Percentiles rank a stretch among this genome's conserved stretches.
These are phyloP conservation scores for Plagodis pulveraria DNA, from an alignment of 2,888 invertebrate genomes.

Conservation along the genomic window DNA sequence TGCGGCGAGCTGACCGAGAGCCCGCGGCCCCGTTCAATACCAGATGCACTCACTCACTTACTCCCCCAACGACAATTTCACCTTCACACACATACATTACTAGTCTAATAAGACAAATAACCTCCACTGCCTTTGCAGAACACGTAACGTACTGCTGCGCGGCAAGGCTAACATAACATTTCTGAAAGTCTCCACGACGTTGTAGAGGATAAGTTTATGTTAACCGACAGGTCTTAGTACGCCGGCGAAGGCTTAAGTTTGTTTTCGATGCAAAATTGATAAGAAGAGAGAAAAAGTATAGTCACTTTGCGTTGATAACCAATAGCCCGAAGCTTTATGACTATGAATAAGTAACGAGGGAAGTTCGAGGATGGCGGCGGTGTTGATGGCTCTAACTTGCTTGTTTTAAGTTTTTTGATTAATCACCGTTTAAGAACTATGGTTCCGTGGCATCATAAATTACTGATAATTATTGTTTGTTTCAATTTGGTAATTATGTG, in stretches of 20 bases:
- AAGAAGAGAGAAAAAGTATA: conserved; percentile 48
- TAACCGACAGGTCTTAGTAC: conserved; percentile 60
- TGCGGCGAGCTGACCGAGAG: conserved; percentile 75
- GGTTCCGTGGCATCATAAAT: conserved; percentile 18
- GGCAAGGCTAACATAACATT: conserved; percentile 32
- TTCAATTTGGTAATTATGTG: conserved; percentile 11
- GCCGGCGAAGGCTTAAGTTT: conserved; percentile 47
- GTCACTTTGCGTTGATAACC: conserved; percentile 48
- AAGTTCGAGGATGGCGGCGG: conserved; percentile 30
- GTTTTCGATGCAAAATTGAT: conserved; percentile 51
- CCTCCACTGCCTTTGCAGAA: conserved; percentile 29
- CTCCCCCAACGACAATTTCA: conserved; percentile 45
- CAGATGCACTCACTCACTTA: conserved; percentile 59
- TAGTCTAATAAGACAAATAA: conserved; percentile 39
- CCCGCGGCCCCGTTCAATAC: conserved; percentile 77
- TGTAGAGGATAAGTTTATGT: conserved; percentile 59
- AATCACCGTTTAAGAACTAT: conserved; percentile 33
- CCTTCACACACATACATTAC: conserved; percentile 56
- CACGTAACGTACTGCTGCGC: conserved; percentile 56
- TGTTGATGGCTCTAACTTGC: conserved; percentile 29
- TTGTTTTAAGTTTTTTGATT: conserved; percentile 39
- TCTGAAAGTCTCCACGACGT: conserved; percentile 34
- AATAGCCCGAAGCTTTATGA: conserved; percentile 39
- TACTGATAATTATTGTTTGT: conserved; percentile 24
- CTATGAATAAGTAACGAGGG: conserved; percentile 44